Percentiles rank a stretch among this genome's conserved stretches.
phyloP scores from a whole-genome alignment of 2,888 invertebrate genomes.

The Ormyrus pomaceus region DNA sequence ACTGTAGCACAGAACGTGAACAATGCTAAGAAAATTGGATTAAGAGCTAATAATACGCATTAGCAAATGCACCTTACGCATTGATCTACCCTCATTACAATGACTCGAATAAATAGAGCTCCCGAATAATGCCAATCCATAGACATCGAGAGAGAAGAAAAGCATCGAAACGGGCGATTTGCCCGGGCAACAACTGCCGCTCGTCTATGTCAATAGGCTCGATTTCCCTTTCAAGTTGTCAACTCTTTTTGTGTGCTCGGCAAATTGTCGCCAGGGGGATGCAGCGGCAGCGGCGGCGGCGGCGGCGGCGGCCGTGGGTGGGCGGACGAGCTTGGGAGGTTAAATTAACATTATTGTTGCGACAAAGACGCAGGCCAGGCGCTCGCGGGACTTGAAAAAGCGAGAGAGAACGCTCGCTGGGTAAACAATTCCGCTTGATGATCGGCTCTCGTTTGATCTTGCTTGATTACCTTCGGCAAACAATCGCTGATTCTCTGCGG shows the following conservation, averaged over 20 bases:
- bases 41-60: background rate
- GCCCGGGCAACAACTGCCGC: conserved; percentile 16
- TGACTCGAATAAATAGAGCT: background rate
- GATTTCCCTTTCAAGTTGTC: conserved; percentile 76
- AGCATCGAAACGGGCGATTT: conserved; percentile 30
- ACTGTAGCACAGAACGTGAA: too few relatives aligned
- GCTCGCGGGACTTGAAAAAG: conserved; percentile 58
- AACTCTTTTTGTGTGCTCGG: conserved; percentile 75
- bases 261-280: conserved; percentile 72
- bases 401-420: conserved; percentile 62
- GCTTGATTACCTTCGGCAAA: conserved; percentile 75
- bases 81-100: background rate
- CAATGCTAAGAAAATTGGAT: too few relatives aligned
- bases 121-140: conserved; percentile 12
- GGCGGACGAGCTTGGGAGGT: conserved; percentile 58
- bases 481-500: conserved; percentile 72
- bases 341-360: conserved; percentile 76
- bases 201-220: conserved; percentile 74
- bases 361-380: conserved; percentile 70
- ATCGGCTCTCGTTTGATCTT: conserved; percentile 75
- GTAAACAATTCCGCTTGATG: conserved; percentile 75
- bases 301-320: conserved; percentile 37
- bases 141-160: background rate
- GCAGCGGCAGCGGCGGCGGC: conserved; percentile 51
- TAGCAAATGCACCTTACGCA: conserved; percentile 4